phyloP scores from a whole-genome alignment of 2,113 vertebrate genomes.

The Engystomops pustulosus region DNA sequence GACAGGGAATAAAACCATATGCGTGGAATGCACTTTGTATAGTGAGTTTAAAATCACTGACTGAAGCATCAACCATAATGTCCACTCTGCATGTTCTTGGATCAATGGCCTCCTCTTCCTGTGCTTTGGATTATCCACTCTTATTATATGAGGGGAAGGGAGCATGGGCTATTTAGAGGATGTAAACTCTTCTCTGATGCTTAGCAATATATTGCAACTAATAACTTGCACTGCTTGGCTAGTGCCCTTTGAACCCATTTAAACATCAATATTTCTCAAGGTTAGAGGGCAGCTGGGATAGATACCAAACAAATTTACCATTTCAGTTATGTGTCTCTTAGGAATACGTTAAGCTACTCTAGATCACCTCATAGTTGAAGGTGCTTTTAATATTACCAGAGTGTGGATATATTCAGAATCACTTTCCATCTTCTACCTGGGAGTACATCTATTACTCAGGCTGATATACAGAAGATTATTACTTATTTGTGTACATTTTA shows the following conservation, averaged over 20 bases:
- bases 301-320: constrained; percentile 53
- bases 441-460: background rate
- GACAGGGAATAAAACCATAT: constrained; percentile 19
- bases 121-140: constrained; percentile 9
- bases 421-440: constrained; percentile 1
- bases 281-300: constrained; percentile 52
- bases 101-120: constrained; percentile 43
- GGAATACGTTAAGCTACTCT: constrained; percentile 36
- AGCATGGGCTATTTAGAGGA: constrained; percentile 45
- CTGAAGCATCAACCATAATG: constrained; percentile 28
- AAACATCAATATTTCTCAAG: constrained; percentile 57
- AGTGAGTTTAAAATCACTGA: constrained; percentile 9
- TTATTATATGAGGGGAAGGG: constrained; percentile 7
- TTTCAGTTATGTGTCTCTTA: constrained; percentile 45
- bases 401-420: constrained; percentile 10
- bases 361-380: constrained; percentile 12
- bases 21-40: background rate
- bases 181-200: constrained; percentile 35
- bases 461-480: background rate
- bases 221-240: constrained; percentile 37
- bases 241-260: constrained; percentile 56
- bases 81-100: constrained; percentile 45
- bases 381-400: constrained; percentile 19
- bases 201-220: constrained; percentile 41
- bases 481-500: background rate